A percentile compares a stretch with the other conserved stretches of the same genome.
Evolutionary conservation across 1,140 invertebrate genomes (phyloP).

Genomic region (Trachymyrmex cornetzi): DNA sequence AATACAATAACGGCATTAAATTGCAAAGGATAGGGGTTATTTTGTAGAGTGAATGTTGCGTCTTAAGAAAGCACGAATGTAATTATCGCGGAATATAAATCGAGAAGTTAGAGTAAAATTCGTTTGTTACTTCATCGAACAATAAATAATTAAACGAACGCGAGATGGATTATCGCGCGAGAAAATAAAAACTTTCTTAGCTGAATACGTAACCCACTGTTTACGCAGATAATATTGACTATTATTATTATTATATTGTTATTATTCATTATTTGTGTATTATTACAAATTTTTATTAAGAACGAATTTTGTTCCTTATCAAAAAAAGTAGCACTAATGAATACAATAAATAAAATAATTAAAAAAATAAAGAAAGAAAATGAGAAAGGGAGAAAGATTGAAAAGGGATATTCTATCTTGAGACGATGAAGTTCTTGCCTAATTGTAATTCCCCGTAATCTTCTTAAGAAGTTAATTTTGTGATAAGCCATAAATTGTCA

Average conservation of each 20-base stretch:
- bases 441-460: conserved; percentile 28
- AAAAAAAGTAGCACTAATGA: neutral
- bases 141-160: neutral
- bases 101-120: conserved; percentile 1
- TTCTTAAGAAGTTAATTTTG: conserved; percentile 17
- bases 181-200: conserved; percentile 8
- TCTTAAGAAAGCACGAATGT: neutral
- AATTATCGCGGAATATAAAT: conserved; percentile 43
- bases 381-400: neutral
- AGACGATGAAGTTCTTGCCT: neutral
- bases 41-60: neutral
- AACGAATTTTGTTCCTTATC: neutral
- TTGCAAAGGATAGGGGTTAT: too few species aligned
- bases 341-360: neutral
- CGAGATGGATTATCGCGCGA: conserved; percentile 5
- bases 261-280: neutral
- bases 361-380: neutral
- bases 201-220: neutral
- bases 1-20: neutral
- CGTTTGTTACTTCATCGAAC: neutral
- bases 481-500: neutral
- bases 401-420: neutral
- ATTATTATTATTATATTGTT: conserved; percentile 3
- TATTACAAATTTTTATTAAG: conserved; percentile 32
- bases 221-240: neutral